Percentiles rank a stretch among this genome's conserved stretches.
These are phyloP conservation scores for Drosophila neoperkinsi DNA, from an alignment of 2,888 invertebrate genomes.

Conservation along the genomic window DNA sequence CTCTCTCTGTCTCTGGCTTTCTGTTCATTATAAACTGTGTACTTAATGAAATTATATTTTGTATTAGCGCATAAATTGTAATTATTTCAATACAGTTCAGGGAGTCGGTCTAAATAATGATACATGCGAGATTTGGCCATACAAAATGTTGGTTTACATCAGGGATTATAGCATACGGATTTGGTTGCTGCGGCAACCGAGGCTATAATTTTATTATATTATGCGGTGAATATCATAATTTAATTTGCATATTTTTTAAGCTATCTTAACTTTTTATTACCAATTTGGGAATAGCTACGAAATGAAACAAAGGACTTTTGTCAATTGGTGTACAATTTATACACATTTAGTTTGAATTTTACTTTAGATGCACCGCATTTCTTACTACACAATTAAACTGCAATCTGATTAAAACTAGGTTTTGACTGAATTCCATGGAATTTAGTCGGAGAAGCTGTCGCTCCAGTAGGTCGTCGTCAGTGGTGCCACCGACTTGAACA, in stretches of 20 bases:
- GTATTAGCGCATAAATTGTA: slow-evolving; percentile 1
- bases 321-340: not conserved
- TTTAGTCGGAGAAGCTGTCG: slow-evolving; percentile 85
- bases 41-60: not conserved
- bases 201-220: not conserved
- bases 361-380: slow-evolving; percentile 28
- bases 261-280: not conserved
- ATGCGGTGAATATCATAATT: not conserved
- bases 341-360: slow-evolving; percentile 14
- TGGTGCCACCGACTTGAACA: slow-evolving; percentile 85
- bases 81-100: not conserved
- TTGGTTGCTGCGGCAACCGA: not conserved
- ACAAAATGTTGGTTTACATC: not conserved
- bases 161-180: not conserved
- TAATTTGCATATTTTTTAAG: not conserved
- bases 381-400: not conserved
- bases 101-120: not conserved
- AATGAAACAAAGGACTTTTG: not conserved
- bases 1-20: too few relatives aligned
- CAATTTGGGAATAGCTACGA: not conserved
- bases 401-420: not conserved
- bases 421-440: not conserved
- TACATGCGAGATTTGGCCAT: not conserved
- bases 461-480: slow-evolving; percentile 86
- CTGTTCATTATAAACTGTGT: not conserved